Evolutionary conservation across 2,888 invertebrate genomes (phyloP).

Genomic region (Sminthurinus aureus): DNA sequence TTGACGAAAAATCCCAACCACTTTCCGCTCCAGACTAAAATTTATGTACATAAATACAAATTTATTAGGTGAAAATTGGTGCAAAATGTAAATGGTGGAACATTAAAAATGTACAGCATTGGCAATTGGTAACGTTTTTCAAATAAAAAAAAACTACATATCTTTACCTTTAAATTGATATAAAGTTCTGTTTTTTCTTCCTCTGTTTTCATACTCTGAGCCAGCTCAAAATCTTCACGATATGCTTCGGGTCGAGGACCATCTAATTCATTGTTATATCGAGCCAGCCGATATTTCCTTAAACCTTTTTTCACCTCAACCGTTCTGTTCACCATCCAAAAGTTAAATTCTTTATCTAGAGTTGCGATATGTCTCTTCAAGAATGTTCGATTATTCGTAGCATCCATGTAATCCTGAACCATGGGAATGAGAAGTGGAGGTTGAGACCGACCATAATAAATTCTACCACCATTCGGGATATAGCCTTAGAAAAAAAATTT

Average conservation of each 20-base stretch:
- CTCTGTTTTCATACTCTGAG: conserved; percentile 61
- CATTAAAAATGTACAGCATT: no score
- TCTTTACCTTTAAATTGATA: conserved; percentile 75
- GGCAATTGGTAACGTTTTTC: no score
- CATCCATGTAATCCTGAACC: conserved; percentile 78
- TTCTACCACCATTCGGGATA: conserved; percentile 90
- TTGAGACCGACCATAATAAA: conserved; percentile 73
- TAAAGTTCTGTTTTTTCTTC: conserved; percentile 71
- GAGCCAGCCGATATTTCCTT: conserved; percentile 70
- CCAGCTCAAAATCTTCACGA: conserved; percentile 65
- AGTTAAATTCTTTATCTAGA: conserved; percentile 68
- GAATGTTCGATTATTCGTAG: conserved; percentile 69
- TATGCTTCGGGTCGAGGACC: conserved; percentile 93
- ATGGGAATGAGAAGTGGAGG: conserved; percentile 70
- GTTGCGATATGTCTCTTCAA: conserved; percentile 3
- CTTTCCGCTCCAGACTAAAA: conserved; percentile 80
- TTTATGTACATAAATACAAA: no score
- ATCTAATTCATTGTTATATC: conserved; percentile 76
- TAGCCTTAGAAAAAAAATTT: no score
- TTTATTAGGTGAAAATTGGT: no score
- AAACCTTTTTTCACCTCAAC: conserved; percentile 64
- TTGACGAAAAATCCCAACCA: conserved; percentile 94
- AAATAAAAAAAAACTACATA: no score
- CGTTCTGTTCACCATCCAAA: conserved; percentile 73
- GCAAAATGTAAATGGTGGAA: no score